Percentiles rank a stretch among this genome's conserved stretches.
These are phyloP conservation scores for Pseudorhombus dupliciocellatus DNA, from an alignment of 2,113 vertebrate genomes.

Conservation along the genomic window DNA sequence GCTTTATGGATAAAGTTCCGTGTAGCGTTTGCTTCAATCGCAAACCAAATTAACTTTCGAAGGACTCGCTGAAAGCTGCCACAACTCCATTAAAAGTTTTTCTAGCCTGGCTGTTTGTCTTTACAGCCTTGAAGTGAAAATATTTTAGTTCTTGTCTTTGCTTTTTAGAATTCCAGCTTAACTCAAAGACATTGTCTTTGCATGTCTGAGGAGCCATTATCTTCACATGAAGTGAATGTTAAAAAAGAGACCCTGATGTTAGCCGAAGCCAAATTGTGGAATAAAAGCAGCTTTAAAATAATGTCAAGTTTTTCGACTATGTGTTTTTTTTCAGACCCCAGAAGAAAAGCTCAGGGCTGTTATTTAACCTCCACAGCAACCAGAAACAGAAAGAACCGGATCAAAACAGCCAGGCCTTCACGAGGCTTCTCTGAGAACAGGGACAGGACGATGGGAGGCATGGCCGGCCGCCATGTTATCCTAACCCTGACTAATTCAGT, in stretches of 20 bases:
- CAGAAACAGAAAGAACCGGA: background rate
- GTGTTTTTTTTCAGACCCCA: too few relatives aligned
- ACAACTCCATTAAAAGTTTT: background rate
- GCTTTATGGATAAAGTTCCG: too few relatives aligned
- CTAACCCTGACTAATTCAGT: conserved; percentile 7
- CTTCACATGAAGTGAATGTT: too few relatives aligned
- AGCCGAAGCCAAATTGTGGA: too few relatives aligned
- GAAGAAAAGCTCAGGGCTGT: too few relatives aligned
- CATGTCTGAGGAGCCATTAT: background rate
- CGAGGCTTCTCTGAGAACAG: background rate
- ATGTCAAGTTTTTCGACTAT: too few relatives aligned
- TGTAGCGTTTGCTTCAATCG: too few relatives aligned
- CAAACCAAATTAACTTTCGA: too few relatives aligned
- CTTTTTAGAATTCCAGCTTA: background rate
- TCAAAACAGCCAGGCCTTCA: background rate
- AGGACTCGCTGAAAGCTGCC: background rate
- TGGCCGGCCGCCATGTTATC: conserved; percentile 3
- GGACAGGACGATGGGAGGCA: background rate
- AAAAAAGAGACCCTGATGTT: too few relatives aligned
- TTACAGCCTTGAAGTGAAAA: background rate
- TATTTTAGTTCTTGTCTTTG: background rate
- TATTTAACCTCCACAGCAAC: background rate
- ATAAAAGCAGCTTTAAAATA: background rate
- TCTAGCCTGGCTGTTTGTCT: background rate
- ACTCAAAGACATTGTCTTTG: background rate